phyloP scores from a whole-genome alignment of 2,888 invertebrate genomes.

The Theristus sp. region DNA sequence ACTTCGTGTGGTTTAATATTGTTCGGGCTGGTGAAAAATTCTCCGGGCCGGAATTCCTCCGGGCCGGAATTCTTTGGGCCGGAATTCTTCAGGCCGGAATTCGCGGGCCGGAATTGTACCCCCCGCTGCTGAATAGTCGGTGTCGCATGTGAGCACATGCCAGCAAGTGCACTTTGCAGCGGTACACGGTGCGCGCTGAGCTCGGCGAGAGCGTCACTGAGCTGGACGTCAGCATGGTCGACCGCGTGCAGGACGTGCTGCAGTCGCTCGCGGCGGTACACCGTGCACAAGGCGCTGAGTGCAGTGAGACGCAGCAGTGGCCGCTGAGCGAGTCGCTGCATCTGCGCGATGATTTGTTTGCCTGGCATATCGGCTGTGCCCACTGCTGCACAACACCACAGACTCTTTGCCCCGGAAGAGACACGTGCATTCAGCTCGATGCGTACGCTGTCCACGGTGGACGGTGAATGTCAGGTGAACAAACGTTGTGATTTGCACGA shows the following conservation, averaged over 20 bases:
- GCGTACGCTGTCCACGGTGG: background rate
- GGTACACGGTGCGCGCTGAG: background rate
- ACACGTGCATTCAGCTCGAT: background rate
- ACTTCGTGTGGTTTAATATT: no score
- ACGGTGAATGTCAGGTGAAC: background rate
- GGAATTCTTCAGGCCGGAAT: no score
- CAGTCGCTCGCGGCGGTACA: slow-evolving; percentile 10
- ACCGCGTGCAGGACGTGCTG: slow-evolving; percentile 24
- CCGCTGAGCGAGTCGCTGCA: background rate
- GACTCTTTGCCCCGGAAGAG: no score
- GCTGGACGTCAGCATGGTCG: slow-evolving; percentile 29
- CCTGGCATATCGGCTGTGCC: background rate
- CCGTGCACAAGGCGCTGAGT: background rate
- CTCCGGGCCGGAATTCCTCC: no score
- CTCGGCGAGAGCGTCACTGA: slow-evolving; percentile 24
- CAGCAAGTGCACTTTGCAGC: no score
- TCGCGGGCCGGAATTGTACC: no score
- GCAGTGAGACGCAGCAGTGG: background rate
- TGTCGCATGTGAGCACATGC: no score
- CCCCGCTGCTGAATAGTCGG: no score
- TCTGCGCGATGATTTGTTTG: background rate
- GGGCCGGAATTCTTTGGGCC: no score
- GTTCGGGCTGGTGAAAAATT: no score
- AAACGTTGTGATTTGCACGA: no score
- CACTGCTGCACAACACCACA: no score